Evolutionary conservation across 2,113 vertebrate species (phyloP).

Genomic region (Illadopsis cleaveri): DNA sequence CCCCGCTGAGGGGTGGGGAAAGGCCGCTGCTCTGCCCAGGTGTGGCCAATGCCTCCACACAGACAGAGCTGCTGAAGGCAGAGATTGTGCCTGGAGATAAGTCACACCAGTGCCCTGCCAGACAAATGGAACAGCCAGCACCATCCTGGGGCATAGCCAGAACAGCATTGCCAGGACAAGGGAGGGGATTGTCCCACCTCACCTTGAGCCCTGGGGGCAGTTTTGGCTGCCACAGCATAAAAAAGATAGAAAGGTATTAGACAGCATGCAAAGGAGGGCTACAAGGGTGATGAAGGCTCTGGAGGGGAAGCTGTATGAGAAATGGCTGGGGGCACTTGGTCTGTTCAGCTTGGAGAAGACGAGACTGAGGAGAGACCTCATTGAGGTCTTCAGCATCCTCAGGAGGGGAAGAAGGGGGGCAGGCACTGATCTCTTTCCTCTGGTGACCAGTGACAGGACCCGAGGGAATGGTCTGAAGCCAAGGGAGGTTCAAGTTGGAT

Average conservation of each 20-base stretch:
- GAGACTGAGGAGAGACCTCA: neutral
- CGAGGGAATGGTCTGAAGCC: neutral
- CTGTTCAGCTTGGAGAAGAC: neutral
- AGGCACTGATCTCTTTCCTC: neutral
- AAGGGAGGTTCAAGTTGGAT: neutral
- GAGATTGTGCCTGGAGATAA: neutral
- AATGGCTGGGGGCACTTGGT: neutral
- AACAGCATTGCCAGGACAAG: too few species aligned
- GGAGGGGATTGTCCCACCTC: too few species aligned
- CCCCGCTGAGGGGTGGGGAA: neutral
- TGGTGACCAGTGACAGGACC: neutral
- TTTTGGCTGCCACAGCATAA: neutral
- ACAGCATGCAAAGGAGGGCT: neutral
- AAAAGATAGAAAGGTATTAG: neutral
- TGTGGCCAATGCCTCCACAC: too few species aligned
- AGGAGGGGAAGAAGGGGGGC: neutral
- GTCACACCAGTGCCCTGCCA: too few species aligned
- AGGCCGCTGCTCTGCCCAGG: neutral
- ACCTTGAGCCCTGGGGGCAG: neutral
- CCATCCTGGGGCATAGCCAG: neutral
- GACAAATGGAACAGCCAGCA: neutral
- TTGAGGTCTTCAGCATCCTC: rapidly evolving
- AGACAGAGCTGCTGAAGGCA: neutral
- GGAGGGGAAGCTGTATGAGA: neutral
- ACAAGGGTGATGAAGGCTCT: neutral